Evolutionary conservation across 2,888 invertebrate species (phyloP).

Genomic region (Amiota communis): DNA sequence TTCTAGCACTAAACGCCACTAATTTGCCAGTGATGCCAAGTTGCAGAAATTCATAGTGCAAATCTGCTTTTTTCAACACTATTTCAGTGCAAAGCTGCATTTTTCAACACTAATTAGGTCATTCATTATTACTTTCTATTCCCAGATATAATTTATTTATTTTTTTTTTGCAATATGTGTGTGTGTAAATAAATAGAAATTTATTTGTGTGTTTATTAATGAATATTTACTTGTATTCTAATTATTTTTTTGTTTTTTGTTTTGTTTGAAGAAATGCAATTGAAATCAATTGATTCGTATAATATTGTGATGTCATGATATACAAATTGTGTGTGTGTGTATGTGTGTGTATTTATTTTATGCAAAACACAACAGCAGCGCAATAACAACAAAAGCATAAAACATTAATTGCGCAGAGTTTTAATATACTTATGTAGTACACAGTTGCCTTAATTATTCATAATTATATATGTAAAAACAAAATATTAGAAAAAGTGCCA

Average conservation of each 20-base stretch:
- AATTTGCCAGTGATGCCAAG: too few relatives aligned
- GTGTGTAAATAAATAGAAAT: constrained; percentile 26
- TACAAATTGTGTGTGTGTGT: neutral
- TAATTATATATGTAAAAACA: neutral
- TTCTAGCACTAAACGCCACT: neutral
- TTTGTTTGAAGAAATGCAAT: too few relatives aligned
- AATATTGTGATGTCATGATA: too few relatives aligned
- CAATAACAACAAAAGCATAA: neutral
- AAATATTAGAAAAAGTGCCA: neutral
- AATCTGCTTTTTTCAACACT: neutral
- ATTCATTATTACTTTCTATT: constrained; percentile 29
- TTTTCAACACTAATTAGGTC: constrained; percentile 6
- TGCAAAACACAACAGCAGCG: neutral
- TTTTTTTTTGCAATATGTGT: neutral
- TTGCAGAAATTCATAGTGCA: neutral
- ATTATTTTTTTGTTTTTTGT: too few relatives aligned
- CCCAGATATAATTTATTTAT: constrained; percentile 8
- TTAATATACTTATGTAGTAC: too few relatives aligned
- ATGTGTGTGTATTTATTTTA: neutral
- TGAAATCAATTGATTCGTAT: too few relatives aligned
- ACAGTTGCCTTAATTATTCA: neutral
- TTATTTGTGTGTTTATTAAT: neutral
- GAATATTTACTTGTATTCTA: too few relatives aligned
- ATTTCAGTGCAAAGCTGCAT: neutral
- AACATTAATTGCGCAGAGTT: too few relatives aligned